Base-by-base conservation (phyloP, 2,113 vertebrate species). In the Riparia riparia region DNA sequence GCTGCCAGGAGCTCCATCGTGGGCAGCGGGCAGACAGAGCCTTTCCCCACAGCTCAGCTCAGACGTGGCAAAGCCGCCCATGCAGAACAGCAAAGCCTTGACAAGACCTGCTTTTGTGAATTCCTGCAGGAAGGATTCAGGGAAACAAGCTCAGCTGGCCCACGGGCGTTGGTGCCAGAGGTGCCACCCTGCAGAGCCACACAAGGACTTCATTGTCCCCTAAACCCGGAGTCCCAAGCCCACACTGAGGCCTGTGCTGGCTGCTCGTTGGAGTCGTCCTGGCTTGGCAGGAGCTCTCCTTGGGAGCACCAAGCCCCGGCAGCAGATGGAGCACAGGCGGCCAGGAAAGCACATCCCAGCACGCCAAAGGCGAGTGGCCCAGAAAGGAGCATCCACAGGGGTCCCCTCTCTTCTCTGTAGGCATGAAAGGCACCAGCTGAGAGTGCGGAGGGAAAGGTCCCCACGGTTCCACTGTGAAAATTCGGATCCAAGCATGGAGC, bases 121-220 rank as follows among this genome's bases (percentile, higher is more conserved):
- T 32, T 79, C 17, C 5, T 2, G 39, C 5, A 4, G 60, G 6
- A 45, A 70, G 21, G 24, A 24, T 14, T 8, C 50, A n/a, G 39
- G 45, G n/a, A 69, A 86, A 73, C 18, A 2, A 61, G 11, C 56
- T 66, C 78, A 57, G 73, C 24, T 3, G 21, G 3, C 20, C 8
- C n/a, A 1, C 0, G 10, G 69, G 0, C 47, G 24, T 6, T 2
- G 26, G 37, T 14, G 68, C 54, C 29, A 42, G 12, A 25, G 54
- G 14, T n/a, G 69, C 32, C 58, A 29, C 68, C 17, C 51, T 44
- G 44, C 29, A 63, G 49, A 83, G 53, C 29, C 44, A 22, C 22
- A 2, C 4, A 8, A 51, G 24, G 45, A 51, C 22, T 28, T 45
- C 4, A 0, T 4, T 87, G 50, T 25, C 44, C 63, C 37, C 54